A percentile compares a stretch with the other conserved stretches of the same genome.
Conservation (phyloP, 2,888 invertebrate species). For the Agriotes lineatus region DNA sequence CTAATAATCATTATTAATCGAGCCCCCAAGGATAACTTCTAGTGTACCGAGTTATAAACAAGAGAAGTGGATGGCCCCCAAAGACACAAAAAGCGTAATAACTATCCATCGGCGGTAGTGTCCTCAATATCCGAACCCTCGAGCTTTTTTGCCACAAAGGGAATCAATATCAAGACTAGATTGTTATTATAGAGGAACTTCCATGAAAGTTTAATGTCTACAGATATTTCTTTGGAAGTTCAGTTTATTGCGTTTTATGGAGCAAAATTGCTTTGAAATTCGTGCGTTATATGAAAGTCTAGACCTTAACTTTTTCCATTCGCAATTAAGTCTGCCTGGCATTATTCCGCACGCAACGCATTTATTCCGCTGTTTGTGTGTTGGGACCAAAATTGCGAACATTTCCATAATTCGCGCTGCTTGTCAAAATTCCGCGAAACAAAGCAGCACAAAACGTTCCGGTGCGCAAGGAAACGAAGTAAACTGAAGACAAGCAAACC, state of each 20-base stretch:
- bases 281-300: neutral
- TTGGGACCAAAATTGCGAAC: too few species aligned
- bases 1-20: neutral
- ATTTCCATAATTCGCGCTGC: slow-evolving; percentile 5
- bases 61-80: neutral
- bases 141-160: slow-evolving; percentile 17
- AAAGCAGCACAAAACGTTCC: slow-evolving; percentile 10
- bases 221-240: slow-evolving; percentile 19
- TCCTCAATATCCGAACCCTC: slow-evolving; percentile 18
- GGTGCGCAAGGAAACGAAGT: slow-evolving; percentile 13
- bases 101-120: slow-evolving; percentile 21
- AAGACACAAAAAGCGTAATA: slow-evolving; percentile 16
- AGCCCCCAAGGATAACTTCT: neutral
- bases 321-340: too few species aligned
- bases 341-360: too few species aligned
- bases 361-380: too few species aligned
- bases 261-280: slow-evolving; percentile 16
- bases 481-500: slow-evolving; percentile 19
- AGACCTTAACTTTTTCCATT: too few species aligned
- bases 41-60: neutral
- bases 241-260: slow-evolving; percentile 16
- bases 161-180: slow-evolving; percentile 20
- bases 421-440: slow-evolving; percentile 5
- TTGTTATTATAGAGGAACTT: slow-evolving; percentile 21
- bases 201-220: slow-evolving; percentile 17